Percentiles rank a stretch among this genome's conserved stretches.
Evolutionary conservation across 53 echinoderm and acorn worm genomes (phyloP).

Genomic region (Temnopleurus reevesii): DNA sequence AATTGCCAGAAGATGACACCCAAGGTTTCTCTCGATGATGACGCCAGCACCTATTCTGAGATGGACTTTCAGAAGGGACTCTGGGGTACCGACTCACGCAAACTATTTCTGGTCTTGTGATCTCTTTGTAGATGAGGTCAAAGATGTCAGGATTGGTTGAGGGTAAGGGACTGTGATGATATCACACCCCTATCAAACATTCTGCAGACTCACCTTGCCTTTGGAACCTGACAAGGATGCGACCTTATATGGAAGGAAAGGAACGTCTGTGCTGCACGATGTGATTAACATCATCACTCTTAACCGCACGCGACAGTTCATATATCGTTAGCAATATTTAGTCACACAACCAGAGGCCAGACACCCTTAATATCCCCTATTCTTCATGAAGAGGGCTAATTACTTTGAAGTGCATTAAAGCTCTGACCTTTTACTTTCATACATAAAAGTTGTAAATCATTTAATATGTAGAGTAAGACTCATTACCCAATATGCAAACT

Average conservation of each 20-base stretch:
- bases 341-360: slow-evolving; percentile 20
- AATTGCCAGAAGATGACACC: neutral
- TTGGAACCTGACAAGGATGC: neutral
- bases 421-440: neutral
- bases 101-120: slow-evolving; percentile 26
- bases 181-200: slow-evolving; percentile 1
- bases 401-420: neutral
- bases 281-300: slow-evolving; percentile 26
- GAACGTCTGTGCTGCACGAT: slow-evolving; percentile 12
- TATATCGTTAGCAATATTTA: neutral
- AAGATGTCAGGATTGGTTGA: neutral
- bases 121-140: slow-evolving; percentile 16
- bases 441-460: neutral
- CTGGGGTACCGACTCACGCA: neutral
- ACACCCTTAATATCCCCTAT: neutral
- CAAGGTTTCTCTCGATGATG: neutral
- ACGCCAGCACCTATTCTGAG: neutral
- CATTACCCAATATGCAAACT: no score
- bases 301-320: neutral
- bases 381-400: neutral
- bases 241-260: slow-evolving; percentile 11
- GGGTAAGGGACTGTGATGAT: neutral
- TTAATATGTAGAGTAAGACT: neutral
- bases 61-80: neutral
- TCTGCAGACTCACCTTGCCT: slow-evolving; percentile 20